Evolutionary conservation across 2,888 invertebrate genomes (phyloP).

Genomic region (Synanthedon andrenaeformis): DNA sequence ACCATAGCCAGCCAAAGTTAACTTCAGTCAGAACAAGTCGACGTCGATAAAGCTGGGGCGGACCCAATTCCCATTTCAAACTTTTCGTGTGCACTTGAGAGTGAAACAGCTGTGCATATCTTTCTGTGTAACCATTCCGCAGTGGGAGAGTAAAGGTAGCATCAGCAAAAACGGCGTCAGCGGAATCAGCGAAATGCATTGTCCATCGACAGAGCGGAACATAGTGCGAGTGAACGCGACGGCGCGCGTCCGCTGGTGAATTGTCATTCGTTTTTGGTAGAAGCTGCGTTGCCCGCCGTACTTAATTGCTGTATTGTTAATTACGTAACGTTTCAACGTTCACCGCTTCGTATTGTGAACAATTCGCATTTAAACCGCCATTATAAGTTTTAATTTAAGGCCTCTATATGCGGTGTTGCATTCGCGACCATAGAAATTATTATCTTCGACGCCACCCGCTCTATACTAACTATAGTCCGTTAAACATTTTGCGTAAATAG

Average conservation of each 20-base stretch:
- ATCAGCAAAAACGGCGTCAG: slow-evolving; percentile 52
- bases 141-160: slow-evolving; percentile 24
- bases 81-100: slow-evolving; percentile 18
- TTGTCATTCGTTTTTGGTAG: slow-evolving; percentile 52
- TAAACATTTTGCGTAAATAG: slow-evolving; percentile 2
- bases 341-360: slow-evolving; percentile 39
- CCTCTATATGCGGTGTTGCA: slow-evolving; percentile 11
- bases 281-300: slow-evolving; percentile 43
- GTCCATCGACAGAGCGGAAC: slow-evolving; percentile 39
- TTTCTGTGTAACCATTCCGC: not conserved
- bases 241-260: slow-evolving; percentile 25
- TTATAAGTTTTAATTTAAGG: slow-evolving; percentile 35
- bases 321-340: slow-evolving; percentile 63
- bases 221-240: slow-evolving; percentile 10
- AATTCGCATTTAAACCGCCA: slow-evolving; percentile 38
- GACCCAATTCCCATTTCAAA: not conserved
- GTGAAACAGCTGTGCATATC: slow-evolving; percentile 23
- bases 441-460: slow-evolving; percentile 6
- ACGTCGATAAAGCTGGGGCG: not conserved
- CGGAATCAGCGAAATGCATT: slow-evolving; percentile 59
- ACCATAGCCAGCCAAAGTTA: not conserved
- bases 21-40: not conserved
- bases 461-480: not conserved
- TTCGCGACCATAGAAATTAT: slow-evolving; percentile 11
- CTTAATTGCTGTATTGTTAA: slow-evolving; percentile 70